These are phyloP conservation scores for Manis javanica DNA, from an alignment of 2,797 vertebrate genomes.

Conservation along the genomic window DNA sequence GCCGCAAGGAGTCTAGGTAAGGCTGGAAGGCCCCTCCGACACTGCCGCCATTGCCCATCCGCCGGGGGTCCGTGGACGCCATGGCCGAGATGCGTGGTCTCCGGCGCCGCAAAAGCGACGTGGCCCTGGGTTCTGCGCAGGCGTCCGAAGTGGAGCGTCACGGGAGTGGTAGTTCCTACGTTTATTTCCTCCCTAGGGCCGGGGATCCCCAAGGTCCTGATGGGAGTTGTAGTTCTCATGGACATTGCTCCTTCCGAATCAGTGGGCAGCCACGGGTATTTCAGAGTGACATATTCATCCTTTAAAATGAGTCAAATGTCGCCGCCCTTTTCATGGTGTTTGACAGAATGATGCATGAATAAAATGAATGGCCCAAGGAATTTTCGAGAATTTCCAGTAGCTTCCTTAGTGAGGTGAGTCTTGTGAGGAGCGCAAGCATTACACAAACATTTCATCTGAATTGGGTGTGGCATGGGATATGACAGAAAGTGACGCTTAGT, in stretches of 20 bases:
- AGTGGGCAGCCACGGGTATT: not conserved
- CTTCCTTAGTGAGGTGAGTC: not conserved
- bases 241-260: accelerated
- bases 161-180: conserved; percentile 70
- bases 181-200: accelerated
- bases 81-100: not conserved
- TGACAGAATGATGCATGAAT: not conserved
- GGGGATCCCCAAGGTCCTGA: not conserved
- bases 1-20: conserved; percentile 86
- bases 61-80: conserved; percentile 45
- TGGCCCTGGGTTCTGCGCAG: conserved; percentile 40
- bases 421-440: conserved; percentile 17
- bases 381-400: not conserved
- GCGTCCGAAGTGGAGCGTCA: conserved; percentile 45
- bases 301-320: not conserved
- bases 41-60: not conserved
- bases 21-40: conserved; percentile 79
- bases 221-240: conserved; percentile 61
- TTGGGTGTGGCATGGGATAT: not conserved
- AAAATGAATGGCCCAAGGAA: not conserved
- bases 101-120: conserved; percentile 46
- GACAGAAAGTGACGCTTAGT: not conserved
- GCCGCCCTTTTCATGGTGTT: not conserved
- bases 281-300: accelerated
- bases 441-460: not conserved